Evolutionary conservation across 2,113 vertebrate genomes (phyloP), one percentile per base, ranked within the genome.

Genomic region (Helogale parvula): DNA sequence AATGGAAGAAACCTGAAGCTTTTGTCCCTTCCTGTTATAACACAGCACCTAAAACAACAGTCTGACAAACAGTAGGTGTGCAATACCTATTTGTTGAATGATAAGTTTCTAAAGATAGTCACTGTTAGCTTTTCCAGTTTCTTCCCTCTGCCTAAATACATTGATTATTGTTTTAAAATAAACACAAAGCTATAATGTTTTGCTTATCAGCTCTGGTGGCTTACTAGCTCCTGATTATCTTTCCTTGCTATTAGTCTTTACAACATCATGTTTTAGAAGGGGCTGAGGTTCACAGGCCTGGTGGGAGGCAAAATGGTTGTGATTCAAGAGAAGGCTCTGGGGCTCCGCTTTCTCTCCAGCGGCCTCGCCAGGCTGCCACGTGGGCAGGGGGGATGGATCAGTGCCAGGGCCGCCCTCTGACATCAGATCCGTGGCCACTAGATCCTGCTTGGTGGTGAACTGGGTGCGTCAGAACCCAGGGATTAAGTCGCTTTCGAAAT

Each of bases 111-210:
- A 85, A 92, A 97, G 80, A 96, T 95, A 92, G 72, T 35, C 50
- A 11, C 80, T 92, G 95, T 96, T 94, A 33, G 84, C 86, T 96
- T 96, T 97, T 98, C 97, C 98, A 96, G 77, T 65, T 74, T 63
- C 38, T 33, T 19, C 38, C 60, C 63, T 89, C 79, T 65, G 65
- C 83, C 95, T 74, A 74, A 96, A 84, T 81, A 71, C 21, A 54
- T 35, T 77, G 68, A 71, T 82, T 81, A 69, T 13, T 84, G 89
- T 94, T 95, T 81, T n/a, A 80, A 86, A 87, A 71, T 87, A 96
- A 94, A 90, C 76, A 93, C 12, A 21, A 82, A 27, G 65, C 63
- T 69, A 57, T 21, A 76, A 21, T 27, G 69, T 69, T n/a, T 65
- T n/a, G 27, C 63, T 63, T 25, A n/a, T 54, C 87, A 68, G 66